Base-by-base conservation (phyloP, 1,140 invertebrate species). In the Orchestia grillus region DNA sequence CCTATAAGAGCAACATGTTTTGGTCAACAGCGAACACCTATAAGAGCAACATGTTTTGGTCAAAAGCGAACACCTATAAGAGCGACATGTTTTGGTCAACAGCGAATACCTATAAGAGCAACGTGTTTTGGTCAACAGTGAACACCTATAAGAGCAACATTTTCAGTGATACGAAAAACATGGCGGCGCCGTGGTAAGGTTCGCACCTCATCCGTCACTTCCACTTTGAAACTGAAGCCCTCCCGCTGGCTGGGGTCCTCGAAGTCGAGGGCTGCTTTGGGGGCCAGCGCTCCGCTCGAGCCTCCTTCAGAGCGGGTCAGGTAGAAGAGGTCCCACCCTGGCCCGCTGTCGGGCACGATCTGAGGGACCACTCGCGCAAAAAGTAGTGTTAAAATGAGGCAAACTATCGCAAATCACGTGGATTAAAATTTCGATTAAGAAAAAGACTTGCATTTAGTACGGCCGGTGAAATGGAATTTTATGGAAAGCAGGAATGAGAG, bases 201-300 rank as follows among this genome's bases (percentile, higher is more conserved):
- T 1, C 98, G 97, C 0, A 99, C 98, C 97, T 99, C 99, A 97
- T 99, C 99, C n/a, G 98, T 97, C n/a, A 99, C 98, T 15, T 98
- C 98, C 0, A 99, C 98, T 42, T 98, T 97, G 0, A 99, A 98
- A 42, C 98, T 99, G 0, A 99, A 98, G 0, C 98, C 98, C 16
- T 99, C 99, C 0, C 98, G 98, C 91, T 99, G 97, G 95, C 98
- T 98, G 0, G 99, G 98, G 57, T 98, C 98, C 1, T 99, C 99
- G 97, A 98, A 98, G 97, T 99, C 99, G 0, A 98, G 97, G 4
- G 99, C 99, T 97, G 98, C 98, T 0, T 99, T 98, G 0, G 98
- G 98, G 44, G 99, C 97, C 96, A 98, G 98, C 97, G 99, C 99
- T 6, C 96, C 96, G 92, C 96, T 96, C 0, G 94, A 96, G 44